Evolutionary conservation across 2,888 invertebrate species (phyloP), one percentile per base, ranked within the genome.

Genomic region (Cataglyphis livida): DNA sequence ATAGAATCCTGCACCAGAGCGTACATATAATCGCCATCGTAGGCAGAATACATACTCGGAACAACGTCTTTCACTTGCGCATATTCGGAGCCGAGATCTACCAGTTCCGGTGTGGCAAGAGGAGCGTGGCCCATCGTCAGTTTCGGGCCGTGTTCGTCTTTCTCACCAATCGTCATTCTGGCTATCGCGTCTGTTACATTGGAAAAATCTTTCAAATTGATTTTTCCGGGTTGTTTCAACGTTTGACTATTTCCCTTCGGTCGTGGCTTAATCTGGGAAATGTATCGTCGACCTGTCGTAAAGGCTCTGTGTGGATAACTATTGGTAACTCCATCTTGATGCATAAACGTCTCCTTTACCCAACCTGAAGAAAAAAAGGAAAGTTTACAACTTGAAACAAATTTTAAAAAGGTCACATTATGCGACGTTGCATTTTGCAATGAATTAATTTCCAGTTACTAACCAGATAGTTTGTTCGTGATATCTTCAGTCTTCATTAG

Each of bases 191-290:
- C 98, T 91, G 98, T 98, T 84, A 98, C 98, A 95, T 98, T 96
- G 70, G 97, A 97, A 94, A 97, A 98, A 94, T 98, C 98, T 95
- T 98, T 98, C 96, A 98, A 95, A 94, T 98, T 98, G 93, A 98
- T 95, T 95, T 98, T 98, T 82, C 98, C 98, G 21, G 98, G 98
- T 96, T 98, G 98, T 96, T 97, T 97, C 87, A 97, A 93, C 44
- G 97, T 97, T 93, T 97, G 96, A 89, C 96, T 96, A 86, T 96
- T 96, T 75, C 96, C 96, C 94, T 96, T 96, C 73, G 96, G 96
- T 89, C 97, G 95, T 15, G 95, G 96, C 94, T 96, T 97, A 91
- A 95, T 96, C 92, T 95, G 95, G 87, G 95, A 95, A 86, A 95
- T 95, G 91, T 95, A 96, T 73, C 97, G 95, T 84, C 97, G 95